These are phyloP conservation scores for Donacobius atricapilla DNA, from an alignment of 2,113 vertebrate genomes.

Conservation along the genomic window DNA sequence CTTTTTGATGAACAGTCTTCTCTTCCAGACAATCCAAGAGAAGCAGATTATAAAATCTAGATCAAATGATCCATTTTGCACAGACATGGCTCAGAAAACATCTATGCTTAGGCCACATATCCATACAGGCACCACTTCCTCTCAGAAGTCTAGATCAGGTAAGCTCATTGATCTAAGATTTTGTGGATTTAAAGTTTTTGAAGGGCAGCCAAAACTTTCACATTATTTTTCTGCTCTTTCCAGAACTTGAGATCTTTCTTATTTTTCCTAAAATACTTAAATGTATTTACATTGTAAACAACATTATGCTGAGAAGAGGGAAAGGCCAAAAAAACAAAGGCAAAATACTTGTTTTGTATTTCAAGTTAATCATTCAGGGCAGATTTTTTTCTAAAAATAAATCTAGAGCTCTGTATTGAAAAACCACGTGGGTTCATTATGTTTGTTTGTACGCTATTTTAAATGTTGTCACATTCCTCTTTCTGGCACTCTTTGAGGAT, in stretches of 20 bases:
- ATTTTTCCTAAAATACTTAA: conserved; percentile 36
- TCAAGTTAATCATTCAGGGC: background rate
- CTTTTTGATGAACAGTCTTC: conserved; percentile 1
- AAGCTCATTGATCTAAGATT: conserved; percentile 49
- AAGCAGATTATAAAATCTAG: conserved; percentile 12
- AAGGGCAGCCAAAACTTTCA: conserved; percentile 66
- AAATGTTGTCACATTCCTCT: background rate
- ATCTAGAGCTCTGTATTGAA: background rate
- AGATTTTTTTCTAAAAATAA: background rate
- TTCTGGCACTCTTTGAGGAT: background rate
- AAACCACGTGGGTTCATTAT: background rate
- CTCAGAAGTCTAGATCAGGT: conserved; percentile 37
- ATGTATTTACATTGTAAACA: conserved; percentile 37
- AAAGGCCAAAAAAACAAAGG: background rate
- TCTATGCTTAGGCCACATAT: background rate
- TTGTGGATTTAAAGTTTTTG: conserved; percentile 56
- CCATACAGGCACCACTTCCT: background rate
- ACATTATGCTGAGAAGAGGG: background rate
- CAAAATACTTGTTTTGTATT: background rate
- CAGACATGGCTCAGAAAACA: conserved; percentile 15
- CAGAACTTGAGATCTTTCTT: background rate
- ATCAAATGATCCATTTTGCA: conserved; percentile 63
- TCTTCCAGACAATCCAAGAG: conserved; percentile 36
- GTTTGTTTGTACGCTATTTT: background rate
- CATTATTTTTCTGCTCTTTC: conserved; percentile 36